Percentiles rank a stretch among this genome's conserved stretches.
Conservation (phyloP, 2,113 vertebrate species). For the Pterocles gutturalis region DNA sequence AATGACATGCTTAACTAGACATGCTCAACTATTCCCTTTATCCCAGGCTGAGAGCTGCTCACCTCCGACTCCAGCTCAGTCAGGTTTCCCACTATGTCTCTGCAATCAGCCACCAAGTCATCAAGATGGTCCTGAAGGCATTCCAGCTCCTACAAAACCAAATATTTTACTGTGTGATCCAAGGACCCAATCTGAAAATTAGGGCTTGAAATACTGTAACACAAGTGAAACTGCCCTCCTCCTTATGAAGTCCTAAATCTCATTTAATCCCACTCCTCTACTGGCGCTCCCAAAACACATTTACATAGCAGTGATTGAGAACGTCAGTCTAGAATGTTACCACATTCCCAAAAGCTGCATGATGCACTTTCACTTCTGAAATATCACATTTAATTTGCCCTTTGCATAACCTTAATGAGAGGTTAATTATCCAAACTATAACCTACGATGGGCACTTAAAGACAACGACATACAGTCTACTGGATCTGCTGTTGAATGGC, state of each 20-base stretch:
- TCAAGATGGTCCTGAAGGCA: conserved; percentile 97
- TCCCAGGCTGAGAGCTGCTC: background rate
- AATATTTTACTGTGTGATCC: background rate
- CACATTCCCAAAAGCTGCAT: background rate
- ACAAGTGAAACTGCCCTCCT: background rate
- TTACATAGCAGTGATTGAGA: rapidly evolving
- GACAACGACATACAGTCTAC: background rate
- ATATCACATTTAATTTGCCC: background rate
- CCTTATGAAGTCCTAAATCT: background rate
- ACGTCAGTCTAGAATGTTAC: background rate
- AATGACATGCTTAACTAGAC: background rate
- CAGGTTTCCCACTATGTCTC: conserved; percentile 94
- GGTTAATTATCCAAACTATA: background rate
- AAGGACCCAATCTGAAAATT: background rate
- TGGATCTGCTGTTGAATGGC: background rate
- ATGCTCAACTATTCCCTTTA: background rate
- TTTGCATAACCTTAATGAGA: background rate
- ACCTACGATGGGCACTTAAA: background rate
- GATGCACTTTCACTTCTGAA: background rate
- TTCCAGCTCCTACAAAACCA: conserved; percentile 87
- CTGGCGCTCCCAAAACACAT: background rate
- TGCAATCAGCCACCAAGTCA: conserved; percentile 88
- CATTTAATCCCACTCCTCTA: background rate
- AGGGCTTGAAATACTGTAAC: background rate
- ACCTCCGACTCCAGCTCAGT: conserved; percentile 97